A percentile compares a stretch with the other conserved stretches of the same genome.
Conservation (phyloP, 1,140 invertebrate genomes). For the Arctopsyche grandis region DNA sequence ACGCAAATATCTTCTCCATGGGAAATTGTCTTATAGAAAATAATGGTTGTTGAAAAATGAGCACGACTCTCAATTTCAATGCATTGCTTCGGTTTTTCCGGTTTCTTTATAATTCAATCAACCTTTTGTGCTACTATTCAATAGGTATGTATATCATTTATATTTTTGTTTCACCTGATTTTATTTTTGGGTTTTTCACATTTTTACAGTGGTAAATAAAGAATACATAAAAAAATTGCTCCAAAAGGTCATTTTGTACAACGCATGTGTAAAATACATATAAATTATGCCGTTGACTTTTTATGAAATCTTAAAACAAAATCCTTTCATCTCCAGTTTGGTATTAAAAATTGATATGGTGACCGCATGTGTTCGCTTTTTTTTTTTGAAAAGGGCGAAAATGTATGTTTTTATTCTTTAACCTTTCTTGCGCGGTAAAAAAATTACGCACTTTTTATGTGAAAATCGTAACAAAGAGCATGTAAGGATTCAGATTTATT, state of each 20-base stretch:
- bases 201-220: no score
- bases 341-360: constrained; percentile 49
- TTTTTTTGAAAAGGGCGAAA: constrained; percentile 40
- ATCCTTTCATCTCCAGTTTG: constrained; percentile 17
- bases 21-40: neutral
- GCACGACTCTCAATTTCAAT: neutral
- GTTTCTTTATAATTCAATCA: constrained; percentile 23
- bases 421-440: constrained; percentile 30
- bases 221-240: no score
- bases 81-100: neutral
- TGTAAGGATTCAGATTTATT: constrained; percentile 48
- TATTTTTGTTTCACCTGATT: no score
- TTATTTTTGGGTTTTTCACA: no score
- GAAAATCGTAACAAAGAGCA: constrained; percentile 45
- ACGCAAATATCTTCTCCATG: neutral
- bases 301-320: constrained; percentile 18
- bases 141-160: neutral
- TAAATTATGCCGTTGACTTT: neutral
- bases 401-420: constrained; percentile 38
- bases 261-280: no score
- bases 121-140: constrained; percentile 28
- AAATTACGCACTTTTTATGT: constrained; percentile 46
- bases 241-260: no score
- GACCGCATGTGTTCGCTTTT: constrained; percentile 26
- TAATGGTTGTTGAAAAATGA: constrained; percentile 32